phyloP scores from a whole-genome alignment of 2,797 vertebrate genomes.

The Synaphobranchus kaupii region DNA sequence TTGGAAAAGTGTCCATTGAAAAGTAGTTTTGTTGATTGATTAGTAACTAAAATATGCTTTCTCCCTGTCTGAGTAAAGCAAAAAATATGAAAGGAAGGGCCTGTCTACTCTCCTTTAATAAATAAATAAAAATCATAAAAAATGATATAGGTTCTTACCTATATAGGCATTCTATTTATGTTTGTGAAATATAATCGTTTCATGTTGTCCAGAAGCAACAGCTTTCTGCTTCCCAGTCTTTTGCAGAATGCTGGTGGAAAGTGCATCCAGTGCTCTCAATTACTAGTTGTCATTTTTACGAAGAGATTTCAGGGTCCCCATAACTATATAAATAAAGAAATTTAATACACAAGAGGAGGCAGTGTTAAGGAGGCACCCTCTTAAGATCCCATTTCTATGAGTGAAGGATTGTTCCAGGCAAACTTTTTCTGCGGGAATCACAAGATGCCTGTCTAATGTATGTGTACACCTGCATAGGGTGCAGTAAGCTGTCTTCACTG shows the following conservation, averaged over 20 bases:
- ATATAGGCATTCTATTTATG: neutral
- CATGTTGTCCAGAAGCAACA: neutral
- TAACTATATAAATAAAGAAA: neutral
- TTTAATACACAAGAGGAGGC: neutral
- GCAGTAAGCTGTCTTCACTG: too few relatives aligned
- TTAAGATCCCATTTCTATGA: neutral
- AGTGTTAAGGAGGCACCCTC: neutral
- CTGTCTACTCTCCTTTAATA: neutral
- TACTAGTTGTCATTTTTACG: neutral
- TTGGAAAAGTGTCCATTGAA: neutral
- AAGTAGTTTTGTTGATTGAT: neutral
- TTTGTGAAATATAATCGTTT: neutral
- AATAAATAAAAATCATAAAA: neutral
- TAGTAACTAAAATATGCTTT: too few relatives aligned
- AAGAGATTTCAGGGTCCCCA: neutral
- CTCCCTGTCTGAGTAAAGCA: neutral
- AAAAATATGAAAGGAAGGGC: too few relatives aligned
- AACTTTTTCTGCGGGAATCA: neutral
- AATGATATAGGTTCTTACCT: too few relatives aligned
- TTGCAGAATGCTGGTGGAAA: neutral
- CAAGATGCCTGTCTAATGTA: neutral
- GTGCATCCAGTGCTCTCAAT: too few relatives aligned
- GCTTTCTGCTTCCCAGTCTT: neutral
- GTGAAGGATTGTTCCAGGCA: neutral
- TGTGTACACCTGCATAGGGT: neutral